phyloP scores from a whole-genome alignment of 2,113 vertebrate species.

The Tetrao urogallus region DNA sequence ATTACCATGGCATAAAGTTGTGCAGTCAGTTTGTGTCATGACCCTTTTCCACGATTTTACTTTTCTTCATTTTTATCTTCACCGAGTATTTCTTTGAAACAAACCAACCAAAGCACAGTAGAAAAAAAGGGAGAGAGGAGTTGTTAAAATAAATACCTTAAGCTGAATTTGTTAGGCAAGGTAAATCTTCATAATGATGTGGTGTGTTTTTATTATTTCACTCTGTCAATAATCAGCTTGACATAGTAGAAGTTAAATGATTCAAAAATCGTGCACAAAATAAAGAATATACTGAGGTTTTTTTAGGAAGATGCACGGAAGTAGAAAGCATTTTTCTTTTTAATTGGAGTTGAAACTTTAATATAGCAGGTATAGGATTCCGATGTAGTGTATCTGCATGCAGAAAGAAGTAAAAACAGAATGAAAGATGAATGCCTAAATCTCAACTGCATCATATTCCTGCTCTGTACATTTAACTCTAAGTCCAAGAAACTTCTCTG shows the following conservation, averaged over 20 bases:
- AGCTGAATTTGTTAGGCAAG: neutral
- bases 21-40: rapidly evolving
- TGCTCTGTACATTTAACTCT: neutral
- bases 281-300: neutral
- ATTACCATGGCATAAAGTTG: neutral
- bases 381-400: neutral
- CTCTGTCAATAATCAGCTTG: neutral
- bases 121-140: neutral
- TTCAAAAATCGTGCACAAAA: neutral
- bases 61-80: neutral
- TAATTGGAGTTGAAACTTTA: neutral
- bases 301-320: neutral
- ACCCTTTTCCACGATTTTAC: neutral
- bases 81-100: neutral
- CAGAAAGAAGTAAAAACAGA: neutral
- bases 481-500: neutral
- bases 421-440: neutral
- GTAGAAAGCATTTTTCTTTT: neutral
- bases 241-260: neutral
- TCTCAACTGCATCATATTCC: neutral
- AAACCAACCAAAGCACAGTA: neutral
- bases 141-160: neutral
- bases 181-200: neutral
- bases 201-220: neutral
- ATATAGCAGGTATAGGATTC: neutral